These are phyloP conservation scores for Prietella phreatophila DNA, from an alignment of 2,113 vertebrate species.

Conservation along the genomic window DNA sequence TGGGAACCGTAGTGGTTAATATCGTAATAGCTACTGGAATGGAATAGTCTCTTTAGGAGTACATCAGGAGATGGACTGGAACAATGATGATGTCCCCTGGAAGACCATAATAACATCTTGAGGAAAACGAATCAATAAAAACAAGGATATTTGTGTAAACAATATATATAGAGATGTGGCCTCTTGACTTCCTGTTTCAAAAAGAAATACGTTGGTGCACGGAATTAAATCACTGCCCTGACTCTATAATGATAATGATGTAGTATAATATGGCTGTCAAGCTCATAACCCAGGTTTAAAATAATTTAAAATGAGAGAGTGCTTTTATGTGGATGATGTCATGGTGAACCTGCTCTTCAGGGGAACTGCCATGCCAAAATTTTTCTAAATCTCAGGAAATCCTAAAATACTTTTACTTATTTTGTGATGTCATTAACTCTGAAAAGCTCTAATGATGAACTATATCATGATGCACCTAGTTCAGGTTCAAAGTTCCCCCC, in stretches of 20 bases:
- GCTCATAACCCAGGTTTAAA: neutral
- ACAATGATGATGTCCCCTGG: neutral
- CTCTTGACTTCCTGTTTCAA: neutral
- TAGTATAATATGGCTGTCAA: neutral
- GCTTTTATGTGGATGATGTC: neutral
- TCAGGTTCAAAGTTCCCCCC: neutral
- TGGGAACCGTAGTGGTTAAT: neutral
- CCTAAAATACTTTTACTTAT: neutral
- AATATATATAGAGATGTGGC: neutral
- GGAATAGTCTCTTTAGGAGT: neutral
- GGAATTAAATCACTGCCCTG: too few relatives aligned
- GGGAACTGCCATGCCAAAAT: neutral
- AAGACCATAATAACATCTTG: too few relatives aligned
- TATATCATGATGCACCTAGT: neutral
- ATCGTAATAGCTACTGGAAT: neutral
- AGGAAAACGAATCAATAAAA: too few relatives aligned
- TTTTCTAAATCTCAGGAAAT: neutral
- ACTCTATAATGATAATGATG: too few relatives aligned
- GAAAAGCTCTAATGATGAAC: neutral
- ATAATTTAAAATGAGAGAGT: neutral
- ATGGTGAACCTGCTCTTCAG: neutral
- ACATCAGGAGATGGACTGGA: neutral
- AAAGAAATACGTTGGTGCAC: neutral
- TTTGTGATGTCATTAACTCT: neutral
- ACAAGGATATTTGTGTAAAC: neutral